Percentiles rank a stretch among this genome's conserved stretches.
phyloP scores from a whole-genome alignment of 2,113 vertebrate genomes.

The Pedionomus torquatus region DNA sequence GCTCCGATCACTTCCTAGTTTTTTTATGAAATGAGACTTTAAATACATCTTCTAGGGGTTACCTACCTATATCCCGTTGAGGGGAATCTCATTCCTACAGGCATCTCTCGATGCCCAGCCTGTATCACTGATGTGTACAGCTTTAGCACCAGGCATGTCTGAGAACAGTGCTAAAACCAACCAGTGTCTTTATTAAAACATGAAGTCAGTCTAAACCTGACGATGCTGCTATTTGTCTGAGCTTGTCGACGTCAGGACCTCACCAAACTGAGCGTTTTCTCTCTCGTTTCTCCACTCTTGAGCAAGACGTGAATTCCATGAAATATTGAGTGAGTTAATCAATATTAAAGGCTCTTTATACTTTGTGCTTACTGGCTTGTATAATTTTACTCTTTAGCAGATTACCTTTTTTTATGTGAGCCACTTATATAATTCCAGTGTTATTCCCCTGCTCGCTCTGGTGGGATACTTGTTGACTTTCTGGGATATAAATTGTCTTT shows the following conservation, averaged over 20 bases:
- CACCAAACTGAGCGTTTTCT: slow-evolving; percentile 8
- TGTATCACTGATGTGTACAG: neutral
- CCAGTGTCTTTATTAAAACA: slow-evolving; percentile 15
- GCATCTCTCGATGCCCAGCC: neutral
- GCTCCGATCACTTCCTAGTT: neutral
- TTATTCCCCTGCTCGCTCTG: neutral
- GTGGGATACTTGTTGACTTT: neutral
- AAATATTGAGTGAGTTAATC: slow-evolving; percentile 58
- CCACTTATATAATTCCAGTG: neutral
- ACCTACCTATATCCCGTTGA: fast-evolving
- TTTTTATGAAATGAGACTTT: neutral
- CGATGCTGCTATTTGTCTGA: neutral
- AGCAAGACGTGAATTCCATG: slow-evolving; percentile 30
- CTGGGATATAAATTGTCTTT: neutral
- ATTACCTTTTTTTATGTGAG: neutral
- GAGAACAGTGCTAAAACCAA: neutral
- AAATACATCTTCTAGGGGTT: neutral
- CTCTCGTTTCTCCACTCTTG: neutral
- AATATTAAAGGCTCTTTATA: slow-evolving; percentile 61
- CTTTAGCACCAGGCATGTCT: neutral
- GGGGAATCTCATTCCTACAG: neutral
- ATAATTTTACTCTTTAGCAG: slow-evolving; percentile 44
- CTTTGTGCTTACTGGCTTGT: slow-evolving; percentile 26
- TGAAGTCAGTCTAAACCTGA: neutral
- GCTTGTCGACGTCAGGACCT: neutral